These are phyloP conservation scores for cattle (Bos taurus) DNA, from an alignment of 2,113 vertebrate genomes.

Conservation along the genomic window ARS-UCD2.0 NC_037337.1:83695501-83696000, in stretches of 20 bases:
- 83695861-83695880: neutral
- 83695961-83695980: neutral
- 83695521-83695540: neutral
- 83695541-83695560: neutral
- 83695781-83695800: neutral
- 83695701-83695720: neutral
- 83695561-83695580: neutral
- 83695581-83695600: neutral
- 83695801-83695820: neutral
- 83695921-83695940: neutral
- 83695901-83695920: fast-evolving
- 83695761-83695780: neutral
- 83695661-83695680: neutral
- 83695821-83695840: too few species aligned
- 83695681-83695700: neutral
- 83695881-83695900: fast-evolving
- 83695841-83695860: neutral
- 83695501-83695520: neutral
- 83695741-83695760: neutral
- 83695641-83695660: neutral
- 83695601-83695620: neutral
- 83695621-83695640: fast-evolving
- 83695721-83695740: neutral
- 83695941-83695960: neutral
- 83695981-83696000: neutral